phyloP scores from a whole-genome alignment of 2,888 invertebrate species.

The Tuta absoluta region DNA sequence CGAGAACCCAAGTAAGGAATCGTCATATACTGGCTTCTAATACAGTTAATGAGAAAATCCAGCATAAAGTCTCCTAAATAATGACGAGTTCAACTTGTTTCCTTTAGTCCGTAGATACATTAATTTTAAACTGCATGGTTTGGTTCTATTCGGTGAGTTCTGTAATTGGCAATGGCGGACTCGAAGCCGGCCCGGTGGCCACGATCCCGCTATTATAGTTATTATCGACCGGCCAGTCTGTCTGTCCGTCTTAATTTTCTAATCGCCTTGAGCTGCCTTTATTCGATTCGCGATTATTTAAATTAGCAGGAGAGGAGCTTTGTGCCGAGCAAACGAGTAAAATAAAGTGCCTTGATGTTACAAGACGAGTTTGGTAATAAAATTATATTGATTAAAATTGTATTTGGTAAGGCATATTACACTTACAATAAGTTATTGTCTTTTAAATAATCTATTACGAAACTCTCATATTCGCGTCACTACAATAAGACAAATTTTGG shows the following conservation, averaged over 20 bases:
- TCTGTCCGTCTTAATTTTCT: conserved; percentile 43
- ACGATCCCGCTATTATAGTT: conserved; percentile 49
- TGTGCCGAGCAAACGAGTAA: not conserved
- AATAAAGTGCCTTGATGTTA: not conserved
- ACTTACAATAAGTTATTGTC: no score
- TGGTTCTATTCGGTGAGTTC: conserved; percentile 30
- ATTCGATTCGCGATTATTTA: conserved; percentile 20
- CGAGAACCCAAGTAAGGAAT: no score
- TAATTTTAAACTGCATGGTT: not conserved
- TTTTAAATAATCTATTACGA: no score
- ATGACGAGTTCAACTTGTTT: not conserved
- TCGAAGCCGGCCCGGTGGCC: conserved; percentile 48
- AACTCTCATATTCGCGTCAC: no score
- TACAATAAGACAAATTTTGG: no score
- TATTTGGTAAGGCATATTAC: no score
- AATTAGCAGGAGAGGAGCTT: not conserved
- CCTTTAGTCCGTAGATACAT: not conserved
- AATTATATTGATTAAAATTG: not conserved
- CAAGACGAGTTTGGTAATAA: not conserved
- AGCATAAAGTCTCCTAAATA: no score
- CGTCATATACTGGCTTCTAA: no score
- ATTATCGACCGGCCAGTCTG: conserved; percentile 46
- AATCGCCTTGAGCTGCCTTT: conserved; percentile 31
- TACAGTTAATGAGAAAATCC: not conserved
- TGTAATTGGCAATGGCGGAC: conserved; percentile 33